Evolutionary conservation across 2,888 invertebrate species (phyloP), one percentile per base, ranked within the genome.

Genomic region (Antheraea yamamai): DNA sequence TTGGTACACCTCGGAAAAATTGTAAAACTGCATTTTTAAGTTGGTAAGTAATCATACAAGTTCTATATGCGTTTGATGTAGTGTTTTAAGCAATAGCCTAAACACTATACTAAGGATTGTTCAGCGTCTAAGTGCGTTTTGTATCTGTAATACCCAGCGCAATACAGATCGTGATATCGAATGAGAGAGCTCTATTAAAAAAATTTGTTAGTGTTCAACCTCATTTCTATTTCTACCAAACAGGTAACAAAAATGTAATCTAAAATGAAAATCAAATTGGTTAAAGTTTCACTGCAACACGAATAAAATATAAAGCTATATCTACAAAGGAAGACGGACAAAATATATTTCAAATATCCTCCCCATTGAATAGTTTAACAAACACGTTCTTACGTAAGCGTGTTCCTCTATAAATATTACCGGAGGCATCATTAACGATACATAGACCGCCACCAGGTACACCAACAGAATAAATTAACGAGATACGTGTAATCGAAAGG

Each of bases 391-490:
- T 70, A 39, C 70, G n/a, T 70, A 70, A 70, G 39, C 70, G 35
- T 70, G 70, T 70, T 70, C n/a, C 39, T 70, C 8, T 39, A 39
- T 70, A 70, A 70, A 70, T 39, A 20, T 20, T 70, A 39, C 39
- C 70, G 70, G 70, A n/a, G 70, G 70, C 70, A 70, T 70, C 70
- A 70, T 70, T 70, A 70, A 20, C 70, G n/a, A n/a, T 39, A 70
- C 70, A 70, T 70, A 70, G 39, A 39, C 39, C n/a, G 39, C 70
- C 70, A 70, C 39, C 39, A 39, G 70, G 39, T 39, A 39, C 35
- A 70, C n/a, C n/a, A 39, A 39, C 70, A n/a, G 39, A 70, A 70
- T 70, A 70, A 70, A 70, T 70, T 70, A 70, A 39, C 39, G 70
- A 70, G 70, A 70, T 70, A 70, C 70, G n/a, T 39, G 70, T 70